Evolutionary conservation across 1,140 invertebrate species (phyloP), one percentile per base, ranked within the genome.

Genomic region (Drosophila punjabiensis): DNA sequence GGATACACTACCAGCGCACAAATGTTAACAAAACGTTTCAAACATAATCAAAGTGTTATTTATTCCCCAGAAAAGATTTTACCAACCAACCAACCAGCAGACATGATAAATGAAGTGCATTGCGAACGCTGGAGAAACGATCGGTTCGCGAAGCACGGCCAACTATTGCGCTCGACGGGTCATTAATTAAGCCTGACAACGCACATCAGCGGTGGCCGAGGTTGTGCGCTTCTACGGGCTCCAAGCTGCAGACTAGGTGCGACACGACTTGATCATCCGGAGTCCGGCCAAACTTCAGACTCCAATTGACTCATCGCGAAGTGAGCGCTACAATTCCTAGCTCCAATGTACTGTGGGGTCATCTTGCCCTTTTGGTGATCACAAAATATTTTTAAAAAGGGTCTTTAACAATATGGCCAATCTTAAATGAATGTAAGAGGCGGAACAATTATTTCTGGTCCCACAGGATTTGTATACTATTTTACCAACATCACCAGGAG

Each of bases 111-210:
- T 88, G 85, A 70, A 32, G 33, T 65, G 70, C 47, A 68, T 59
- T 87, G 70, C 69, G 64, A 41, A 52, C 47, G 37, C 41, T 68
- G 56, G 59, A 67, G 74, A 81, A 75, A 76, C 75, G 76, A 86
- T 87, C 79, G 74, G 39, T 52, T 63, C 28, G 50, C 41, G 70
- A 76, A 63, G 78, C 52, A 65, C 73, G 68, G 77, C 66, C 85
- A 76, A 81, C 69, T 81, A 83, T 55, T 65, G n/a, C 50, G 56
- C 85, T 66, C 77, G 70, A 53, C 81, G 86, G 86, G 64, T 70
- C 85, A 89, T 88, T 81, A 85, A 88, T 85, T 89, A 85, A 78
- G 55, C 64, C 58, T 62, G 76, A 88, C 85, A 88, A 62, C 66
- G 18, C 67, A 41, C 41, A 43, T 74, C 53, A 43, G 52, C 33